phyloP scores from a whole-genome alignment of 2,113 vertebrate species.

The Macrotis lagotis region DNA sequence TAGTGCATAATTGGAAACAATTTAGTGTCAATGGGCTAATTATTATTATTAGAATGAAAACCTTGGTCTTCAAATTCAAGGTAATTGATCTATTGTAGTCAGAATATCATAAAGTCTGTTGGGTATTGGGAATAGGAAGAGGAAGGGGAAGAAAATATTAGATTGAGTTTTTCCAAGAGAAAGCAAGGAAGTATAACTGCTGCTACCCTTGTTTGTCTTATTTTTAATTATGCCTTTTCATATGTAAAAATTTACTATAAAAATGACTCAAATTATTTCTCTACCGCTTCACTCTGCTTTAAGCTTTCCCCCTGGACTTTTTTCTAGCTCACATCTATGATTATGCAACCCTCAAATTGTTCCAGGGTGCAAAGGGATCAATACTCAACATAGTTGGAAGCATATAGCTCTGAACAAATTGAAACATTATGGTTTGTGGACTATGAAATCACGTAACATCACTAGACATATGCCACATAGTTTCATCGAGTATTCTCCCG shows the following conservation, averaged over 20 bases:
- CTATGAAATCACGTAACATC: conserved; percentile 68
- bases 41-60: conserved; percentile 6
- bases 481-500: neutral
- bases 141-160: neutral
- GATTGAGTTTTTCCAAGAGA: neutral
- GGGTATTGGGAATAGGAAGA: neutral
- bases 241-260: neutral
- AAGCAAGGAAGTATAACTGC: neutral
- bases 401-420: conserved; percentile 61
- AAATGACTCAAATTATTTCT: neutral
- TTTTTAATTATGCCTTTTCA: neutral
- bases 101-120: neutral
- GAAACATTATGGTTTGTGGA: conserved; percentile 69
- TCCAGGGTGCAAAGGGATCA: conserved; percentile 39
- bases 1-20: neutral
- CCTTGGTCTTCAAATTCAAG: neutral
- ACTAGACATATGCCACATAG: conserved; percentile 51
- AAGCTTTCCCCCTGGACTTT: conserved; percentile 4
- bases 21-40: neutral
- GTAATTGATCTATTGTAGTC: neutral
- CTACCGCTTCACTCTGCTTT: neutral
- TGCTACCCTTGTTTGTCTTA: neutral
- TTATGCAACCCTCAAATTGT: conserved; percentile 33
- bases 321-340: conserved; percentile 39
- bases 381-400: conserved; percentile 43